Conservation (phyloP, 2,888 invertebrate genomes). For the Nomada lathburiana region DNA sequence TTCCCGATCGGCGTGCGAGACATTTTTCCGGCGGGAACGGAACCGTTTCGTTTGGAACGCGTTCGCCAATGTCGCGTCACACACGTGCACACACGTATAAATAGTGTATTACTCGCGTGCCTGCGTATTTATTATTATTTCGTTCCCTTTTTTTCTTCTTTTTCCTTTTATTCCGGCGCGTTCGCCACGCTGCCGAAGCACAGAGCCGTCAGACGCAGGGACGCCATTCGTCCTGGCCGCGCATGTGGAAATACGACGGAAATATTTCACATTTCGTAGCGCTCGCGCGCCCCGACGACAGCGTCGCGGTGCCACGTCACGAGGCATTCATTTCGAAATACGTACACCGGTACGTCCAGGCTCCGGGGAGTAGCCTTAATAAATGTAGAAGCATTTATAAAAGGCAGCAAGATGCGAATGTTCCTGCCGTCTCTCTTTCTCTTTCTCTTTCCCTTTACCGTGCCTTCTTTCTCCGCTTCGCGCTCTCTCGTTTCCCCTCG, state of each 20-base stretch:
- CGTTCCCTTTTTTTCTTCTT: slow-evolving; percentile 16
- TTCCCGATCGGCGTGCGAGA: slow-evolving; percentile 62
- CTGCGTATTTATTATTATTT: slow-evolving; percentile 59
- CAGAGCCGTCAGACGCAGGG: slow-evolving; percentile 82
- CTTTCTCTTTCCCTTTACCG: background rate
- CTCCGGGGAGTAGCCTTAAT: slow-evolving; percentile 80
- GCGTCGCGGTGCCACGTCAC: slow-evolving; percentile 83
- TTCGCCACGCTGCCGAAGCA: slow-evolving; percentile 50
- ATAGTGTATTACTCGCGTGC: slow-evolving; percentile 46
- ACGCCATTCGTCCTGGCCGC: slow-evolving; percentile 81
- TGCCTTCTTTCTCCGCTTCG: background rate
- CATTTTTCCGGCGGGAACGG: slow-evolving; percentile 27
- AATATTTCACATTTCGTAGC: slow-evolving; percentile 84
- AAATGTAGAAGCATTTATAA: slow-evolving; percentile 83
- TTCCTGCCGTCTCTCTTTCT: slow-evolving; percentile 59
- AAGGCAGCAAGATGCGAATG: slow-evolving; percentile 78
- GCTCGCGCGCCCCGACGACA: slow-evolving; percentile 80
- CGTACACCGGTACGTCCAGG: slow-evolving; percentile 72
- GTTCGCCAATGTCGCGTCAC: background rate
- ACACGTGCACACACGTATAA: background rate
- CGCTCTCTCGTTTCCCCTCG: slow-evolving; percentile 23
- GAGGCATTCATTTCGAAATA: slow-evolving; percentile 83
- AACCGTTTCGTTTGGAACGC: slow-evolving; percentile 1
- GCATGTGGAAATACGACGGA: slow-evolving; percentile 83
- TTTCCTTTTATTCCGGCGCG: slow-evolving; percentile 8